Percentiles rank a stretch among this genome's conserved stretches.
These are phyloP conservation scores for Podocnemis expansa DNA, from an alignment of 2,113 vertebrate genomes.

Conservation along the genomic window DNA sequence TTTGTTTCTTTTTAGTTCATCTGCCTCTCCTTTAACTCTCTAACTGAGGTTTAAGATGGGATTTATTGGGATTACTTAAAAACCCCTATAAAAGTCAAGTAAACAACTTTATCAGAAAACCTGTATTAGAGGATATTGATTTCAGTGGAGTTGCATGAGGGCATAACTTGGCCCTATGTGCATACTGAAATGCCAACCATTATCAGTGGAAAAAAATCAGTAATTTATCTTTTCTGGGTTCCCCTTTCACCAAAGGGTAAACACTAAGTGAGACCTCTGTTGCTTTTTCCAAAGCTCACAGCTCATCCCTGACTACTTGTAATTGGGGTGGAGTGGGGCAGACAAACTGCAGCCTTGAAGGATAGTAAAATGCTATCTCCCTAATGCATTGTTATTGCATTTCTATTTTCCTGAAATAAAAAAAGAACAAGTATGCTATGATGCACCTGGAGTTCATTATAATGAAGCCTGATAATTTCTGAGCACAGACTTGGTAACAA, in stretches of 20 bases:
- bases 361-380: neutral
- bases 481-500: constrained; percentile 52
- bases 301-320: constrained; percentile 37
- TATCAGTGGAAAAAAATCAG: neutral
- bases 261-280: neutral
- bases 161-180: neutral
- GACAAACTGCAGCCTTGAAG: constrained; percentile 19
- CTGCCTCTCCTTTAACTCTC: neutral
- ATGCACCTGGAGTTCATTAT: constrained; percentile 60
- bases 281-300: constrained; percentile 16
- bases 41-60: neutral
- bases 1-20: neutral
- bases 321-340: constrained; percentile 14
- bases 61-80: neutral
- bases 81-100: neutral
- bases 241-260: constrained; percentile 13
- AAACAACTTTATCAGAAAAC: neutral
- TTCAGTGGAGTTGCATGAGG: neutral
- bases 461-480: constrained; percentile 60
- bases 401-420: constrained; percentile 60
- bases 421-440: constrained; percentile 24
- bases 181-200: constrained; percentile 11
- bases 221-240: neutral
- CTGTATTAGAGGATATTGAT: neutral
- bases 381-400: constrained; percentile 22